phyloP scores from a whole-genome alignment of 2,888 invertebrate species.

The Anarsia innoxiella region DNA sequence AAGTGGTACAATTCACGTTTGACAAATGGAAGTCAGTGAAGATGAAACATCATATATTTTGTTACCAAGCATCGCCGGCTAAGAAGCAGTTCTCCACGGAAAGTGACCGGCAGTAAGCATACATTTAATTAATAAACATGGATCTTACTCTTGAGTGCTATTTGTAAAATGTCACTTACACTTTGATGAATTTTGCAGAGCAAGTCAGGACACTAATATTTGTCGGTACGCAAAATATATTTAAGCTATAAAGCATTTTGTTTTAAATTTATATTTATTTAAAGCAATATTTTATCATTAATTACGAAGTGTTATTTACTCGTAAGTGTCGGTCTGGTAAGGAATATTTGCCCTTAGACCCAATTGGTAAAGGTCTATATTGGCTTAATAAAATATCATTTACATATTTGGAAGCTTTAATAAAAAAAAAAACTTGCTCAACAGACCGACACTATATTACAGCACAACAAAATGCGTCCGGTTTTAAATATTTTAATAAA shows the following conservation, averaged over 20 bases:
- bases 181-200: constrained; percentile 55
- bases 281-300: too few species aligned
- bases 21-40: constrained; percentile 88
- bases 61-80: constrained; percentile 90
- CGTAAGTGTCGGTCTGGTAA: too few species aligned
- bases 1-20: constrained; percentile 88
- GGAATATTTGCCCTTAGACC: too few species aligned
- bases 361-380: too few species aligned
- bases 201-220: constrained; percentile 70
- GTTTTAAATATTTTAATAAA: too few species aligned
- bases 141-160: background rate
- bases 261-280: too few species aligned
- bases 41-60: constrained; percentile 92
- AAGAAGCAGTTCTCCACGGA: constrained; percentile 88
- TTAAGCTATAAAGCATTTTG: background rate
- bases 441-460: too few species aligned
- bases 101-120: constrained; percentile 76
- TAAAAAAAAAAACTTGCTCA: too few species aligned
- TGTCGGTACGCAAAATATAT: constrained; percentile 54
- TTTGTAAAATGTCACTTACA: background rate
- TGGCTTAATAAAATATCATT: too few species aligned
- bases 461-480: too few species aligned
- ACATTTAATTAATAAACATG: background rate
- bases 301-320: too few species aligned
- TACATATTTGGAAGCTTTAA: too few species aligned